Conservation (phyloP, 2,888 invertebrate species). For the Chrysotoxum bicinctum region DNA sequence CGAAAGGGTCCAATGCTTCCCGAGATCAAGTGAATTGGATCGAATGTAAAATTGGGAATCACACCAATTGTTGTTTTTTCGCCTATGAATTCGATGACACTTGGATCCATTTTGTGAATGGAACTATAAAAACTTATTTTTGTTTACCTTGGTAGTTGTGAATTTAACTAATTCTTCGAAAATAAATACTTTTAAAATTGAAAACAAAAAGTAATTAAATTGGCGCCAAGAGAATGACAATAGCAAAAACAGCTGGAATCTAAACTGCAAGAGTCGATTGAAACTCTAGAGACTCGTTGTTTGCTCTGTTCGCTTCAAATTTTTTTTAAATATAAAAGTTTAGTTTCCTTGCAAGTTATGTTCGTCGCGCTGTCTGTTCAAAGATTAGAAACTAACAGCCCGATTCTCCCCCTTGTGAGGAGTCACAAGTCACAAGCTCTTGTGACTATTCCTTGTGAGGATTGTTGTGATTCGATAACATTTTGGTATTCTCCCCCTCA, state of each 20-base stretch:
- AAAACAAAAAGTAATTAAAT: background rate
- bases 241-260: background rate
- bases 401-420: too few relatives aligned
- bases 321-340: background rate
- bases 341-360: background rate
- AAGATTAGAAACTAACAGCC: too few relatives aligned
- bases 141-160: background rate
- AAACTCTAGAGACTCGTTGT: background rate
- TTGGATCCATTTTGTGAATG: slow-evolving; percentile 87
- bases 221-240: background rate
- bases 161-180: background rate
- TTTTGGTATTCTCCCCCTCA: too few relatives aligned
- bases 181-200: background rate
- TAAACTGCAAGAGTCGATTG: background rate
- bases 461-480: too few relatives aligned
- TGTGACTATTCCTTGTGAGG: too few relatives aligned
- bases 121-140: background rate
- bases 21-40: slow-evolving; percentile 88
- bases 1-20: slow-evolving; percentile 97
- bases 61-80: slow-evolving; percentile 92
- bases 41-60: slow-evolving; percentile 94
- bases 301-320: background rate
- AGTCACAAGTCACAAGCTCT: too few relatives aligned
- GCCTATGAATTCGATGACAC: slow-evolving; percentile 94
- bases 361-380: too few relatives aligned